Evolutionary conservation across 2,797 vertebrate genomes (phyloP).

Genomic region (Falco biarmicus): DNA sequence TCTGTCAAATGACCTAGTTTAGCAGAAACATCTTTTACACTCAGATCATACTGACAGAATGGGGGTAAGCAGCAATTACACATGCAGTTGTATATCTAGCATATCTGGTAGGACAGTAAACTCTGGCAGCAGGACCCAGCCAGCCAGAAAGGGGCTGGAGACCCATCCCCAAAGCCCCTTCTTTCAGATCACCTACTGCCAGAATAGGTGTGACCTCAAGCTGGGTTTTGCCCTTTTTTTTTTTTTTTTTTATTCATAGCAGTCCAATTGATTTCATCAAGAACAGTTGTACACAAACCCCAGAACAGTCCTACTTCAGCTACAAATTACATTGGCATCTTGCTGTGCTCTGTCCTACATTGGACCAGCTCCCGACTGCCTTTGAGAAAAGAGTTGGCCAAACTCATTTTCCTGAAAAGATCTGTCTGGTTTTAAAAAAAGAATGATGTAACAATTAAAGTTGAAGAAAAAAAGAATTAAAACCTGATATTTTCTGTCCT

Average conservation of each 20-base stretch:
- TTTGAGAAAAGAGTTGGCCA: background rate
- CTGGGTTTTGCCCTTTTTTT: too few species aligned
- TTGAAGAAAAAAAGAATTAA: background rate
- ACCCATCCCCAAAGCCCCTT: background rate
- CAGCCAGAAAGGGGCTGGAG: background rate
- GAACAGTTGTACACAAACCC: background rate
- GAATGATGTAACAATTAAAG: background rate
- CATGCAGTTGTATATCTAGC: background rate
- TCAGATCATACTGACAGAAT: slow-evolving; percentile 33
- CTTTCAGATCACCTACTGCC: background rate
- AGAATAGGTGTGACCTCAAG: background rate
- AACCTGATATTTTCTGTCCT: background rate
- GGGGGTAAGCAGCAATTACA: background rate
- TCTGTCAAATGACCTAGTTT: slow-evolving; percentile 4
- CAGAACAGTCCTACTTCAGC: background rate
- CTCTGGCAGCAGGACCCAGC: background rate
- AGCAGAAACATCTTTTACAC: background rate
- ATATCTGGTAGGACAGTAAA: background rate
- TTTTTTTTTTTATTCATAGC: background rate
- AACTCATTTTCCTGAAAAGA: background rate
- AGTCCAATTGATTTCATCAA: background rate
- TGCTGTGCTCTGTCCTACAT: background rate
- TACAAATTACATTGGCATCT: background rate
- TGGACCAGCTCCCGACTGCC: background rate
- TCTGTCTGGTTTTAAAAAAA: background rate